Evolutionary conservation across 2,797 vertebrate genomes (phyloP).

Genomic region (Liparis tanakae): DNA sequence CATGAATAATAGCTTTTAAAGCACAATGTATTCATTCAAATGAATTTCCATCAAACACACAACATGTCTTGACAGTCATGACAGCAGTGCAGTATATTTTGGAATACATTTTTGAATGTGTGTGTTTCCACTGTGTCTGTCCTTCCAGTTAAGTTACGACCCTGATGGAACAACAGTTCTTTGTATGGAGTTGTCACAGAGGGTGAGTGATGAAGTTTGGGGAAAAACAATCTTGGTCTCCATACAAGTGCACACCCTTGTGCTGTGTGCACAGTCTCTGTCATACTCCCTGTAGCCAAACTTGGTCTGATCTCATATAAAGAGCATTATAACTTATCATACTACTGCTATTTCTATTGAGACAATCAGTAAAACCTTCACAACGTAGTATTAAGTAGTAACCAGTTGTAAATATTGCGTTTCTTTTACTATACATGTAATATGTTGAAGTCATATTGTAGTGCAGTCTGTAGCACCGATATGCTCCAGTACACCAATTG

Average conservation of each 20-base stretch:
- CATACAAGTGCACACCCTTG: slow-evolving; percentile 34
- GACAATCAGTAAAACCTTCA: background rate
- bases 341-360: background rate
- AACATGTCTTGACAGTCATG: slow-evolving; percentile 29
- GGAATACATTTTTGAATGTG: slow-evolving; percentile 35
- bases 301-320: background rate
- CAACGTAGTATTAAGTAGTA: background rate
- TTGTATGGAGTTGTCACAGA: slow-evolving; percentile 63
- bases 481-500: background rate
- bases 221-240: slow-evolving; percentile 35
- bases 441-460: background rate
- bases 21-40: slow-evolving; percentile 49
- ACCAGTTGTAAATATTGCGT: background rate
- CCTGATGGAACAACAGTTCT: slow-evolving; percentile 57
- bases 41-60: slow-evolving; percentile 29
- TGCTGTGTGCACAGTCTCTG: slow-evolving; percentile 9
- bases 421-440: no score
- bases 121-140: slow-evolving; percentile 50
- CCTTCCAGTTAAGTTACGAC: slow-evolving; percentile 54
- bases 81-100: slow-evolving; percentile 31
- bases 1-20: slow-evolving; percentile 29
- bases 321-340: background rate
- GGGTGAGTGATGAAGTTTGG: slow-evolving; percentile 53
- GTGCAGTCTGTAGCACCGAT: background rate
- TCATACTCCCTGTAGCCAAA: slow-evolving; percentile 7